Evolutionary conservation across 2,113 vertebrate species (phyloP), one percentile per base, ranked within the genome.

Genomic region (Anoura caudifer): DNA sequence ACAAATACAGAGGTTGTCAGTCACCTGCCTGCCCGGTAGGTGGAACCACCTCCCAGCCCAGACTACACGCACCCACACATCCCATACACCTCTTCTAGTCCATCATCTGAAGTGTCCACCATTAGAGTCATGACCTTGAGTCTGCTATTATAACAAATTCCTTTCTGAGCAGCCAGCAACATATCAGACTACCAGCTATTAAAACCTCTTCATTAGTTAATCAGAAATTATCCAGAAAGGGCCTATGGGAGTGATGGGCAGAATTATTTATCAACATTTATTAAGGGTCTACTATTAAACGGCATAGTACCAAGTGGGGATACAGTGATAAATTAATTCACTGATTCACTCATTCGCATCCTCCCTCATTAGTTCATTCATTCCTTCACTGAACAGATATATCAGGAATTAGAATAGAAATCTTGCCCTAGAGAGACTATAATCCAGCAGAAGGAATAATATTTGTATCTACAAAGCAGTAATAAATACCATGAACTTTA

Each of bases 141-240:
- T 43, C 28, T 91, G 36, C 43, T 69, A 52, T 61, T 90, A 65
- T 80, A 87, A 70, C 10, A 91, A 76, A 82, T 56, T 95, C 4
- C 65, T 82, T 95, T 88, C 81, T 43, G 38, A 85, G 84, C 36
- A 52, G 36, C 26, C 91, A 52, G 43, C 22, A 92, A 70, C 7
- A 43, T 72, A 70, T 54, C 54, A 75, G 47, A 33, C 26, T 89
- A 81, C 80, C 36, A 82, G 54, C 9, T 45, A 73, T 59, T 95
- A 90, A 96, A 76, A 80, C 7, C 43, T 86, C 67, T 61, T 85
- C 59, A 76, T 77, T 89, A 87, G 90, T 82, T 87, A 92, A 87
- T 28, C 41, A 70, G 47, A 94, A 91, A 91, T 69, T 88, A 88
- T 76, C 65, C 69, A 81, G 43, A 81, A 73, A 95, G 56, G 56